Evolutionary conservation across 2,888 invertebrate species (phyloP), one percentile per base, ranked within the genome.

Genomic region (Dione juno): DNA sequence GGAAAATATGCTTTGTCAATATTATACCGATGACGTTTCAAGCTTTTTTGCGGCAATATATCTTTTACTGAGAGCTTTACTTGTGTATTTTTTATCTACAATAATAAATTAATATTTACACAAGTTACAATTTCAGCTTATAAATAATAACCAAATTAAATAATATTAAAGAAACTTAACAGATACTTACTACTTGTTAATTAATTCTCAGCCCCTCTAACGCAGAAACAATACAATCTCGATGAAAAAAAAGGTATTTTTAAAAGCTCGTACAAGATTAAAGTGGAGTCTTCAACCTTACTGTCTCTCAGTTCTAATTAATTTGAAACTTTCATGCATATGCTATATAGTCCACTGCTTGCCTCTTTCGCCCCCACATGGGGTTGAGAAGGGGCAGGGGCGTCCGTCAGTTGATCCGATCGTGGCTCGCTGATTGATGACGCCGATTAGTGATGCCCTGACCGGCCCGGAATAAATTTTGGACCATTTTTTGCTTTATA

Each of bases 361-460:
- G 48, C 50, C 50, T 61, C 59, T 43, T n/a, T 48, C 50, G 54
- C 64, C 50, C 35, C 50, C 37, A 37, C 37, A 66, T 76, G 74
- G 67, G 43, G 63, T 75, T 66, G 79, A 75, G 78, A 77, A 79
- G 75, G 77, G 75, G 68, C 75, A 75, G 80, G 77, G 77, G 79
- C 65, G 88, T 88, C 87, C 89, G 89, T 88, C 89, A 87, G 88
- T 88, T 86, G 90, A 90, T 90, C 90, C 88, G 89, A 90, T 90
- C 88, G 87, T 79, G 80, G 75, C 67, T 72, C 82, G 84, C 90
- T 92, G 92, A 93, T 93, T 92, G 92, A 93, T 93, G 92, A 90
- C 88, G 85, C 87, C 92, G 92, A 92, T 93, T 92, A 92, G 91
- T 89, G 92, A 90, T 90, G 90, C 88, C 89, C 89, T 88, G 84